Percentiles rank a stretch among this genome's conserved stretches.
phyloP scores from a whole-genome alignment of 30 jellyfish, hydroid and myxozoan genomes.

The Cassiopea andromeda region DNA sequence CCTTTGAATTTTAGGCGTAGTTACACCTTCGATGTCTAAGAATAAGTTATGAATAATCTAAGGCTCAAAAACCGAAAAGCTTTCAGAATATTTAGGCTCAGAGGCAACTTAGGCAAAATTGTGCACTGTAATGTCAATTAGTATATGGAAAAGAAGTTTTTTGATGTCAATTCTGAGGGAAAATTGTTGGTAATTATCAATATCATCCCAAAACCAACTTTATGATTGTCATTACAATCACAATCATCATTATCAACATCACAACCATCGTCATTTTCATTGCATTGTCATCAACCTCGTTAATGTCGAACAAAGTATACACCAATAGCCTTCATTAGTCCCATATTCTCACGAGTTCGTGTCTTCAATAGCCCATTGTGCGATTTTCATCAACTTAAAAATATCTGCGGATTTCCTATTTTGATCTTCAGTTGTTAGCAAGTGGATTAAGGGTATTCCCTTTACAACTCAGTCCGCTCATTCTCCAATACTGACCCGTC shows the following conservation, averaged over 20 bases:
- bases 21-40: too few species aligned
- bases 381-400: not conserved
- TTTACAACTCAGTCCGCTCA: not conserved
- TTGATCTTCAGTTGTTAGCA: conserved; percentile 36
- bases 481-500: not conserved
- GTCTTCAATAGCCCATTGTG: conserved; percentile 1
- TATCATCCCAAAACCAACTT: not conserved
- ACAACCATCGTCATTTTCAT: not conserved
- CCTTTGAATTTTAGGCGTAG: too few species aligned
- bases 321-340: not conserved
- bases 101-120: too few species aligned
- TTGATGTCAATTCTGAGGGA: too few species aligned
- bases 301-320: too few species aligned
- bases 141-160: too few species aligned
- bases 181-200: not conserved
- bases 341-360: not conserved
- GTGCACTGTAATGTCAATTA: too few species aligned
- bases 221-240: not conserved
- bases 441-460: conserved; percentile 44
- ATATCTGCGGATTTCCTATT: conserved; percentile 51
- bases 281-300: not conserved
- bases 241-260: not conserved
- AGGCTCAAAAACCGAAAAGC: too few species aligned
- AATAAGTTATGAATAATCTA: too few species aligned
- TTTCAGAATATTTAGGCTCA: too few species aligned